Evolutionary conservation across 2,888 invertebrate species (phyloP).

Genomic region (Abscondita cerata): DNA sequence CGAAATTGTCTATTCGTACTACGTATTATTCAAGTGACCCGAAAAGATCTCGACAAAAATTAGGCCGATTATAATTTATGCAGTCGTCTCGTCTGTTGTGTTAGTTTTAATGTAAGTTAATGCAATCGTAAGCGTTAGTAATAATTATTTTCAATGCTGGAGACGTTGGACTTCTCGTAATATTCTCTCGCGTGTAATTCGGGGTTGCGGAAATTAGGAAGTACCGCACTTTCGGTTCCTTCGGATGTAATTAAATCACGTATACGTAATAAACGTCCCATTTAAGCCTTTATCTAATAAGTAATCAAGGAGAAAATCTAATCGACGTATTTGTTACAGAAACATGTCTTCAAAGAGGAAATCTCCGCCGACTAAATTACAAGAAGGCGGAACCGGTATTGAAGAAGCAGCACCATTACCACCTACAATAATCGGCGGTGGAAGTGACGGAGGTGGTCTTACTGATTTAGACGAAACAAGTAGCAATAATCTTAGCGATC

Average conservation of each 20-base stretch:
- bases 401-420: conserved; percentile 58
- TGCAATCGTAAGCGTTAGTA: conserved; percentile 1
- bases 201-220: conserved; percentile 52
- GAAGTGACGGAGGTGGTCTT: conserved; percentile 66
- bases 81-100: conserved; percentile 20
- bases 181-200: conserved; percentile 44
- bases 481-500: conserved; percentile 66
- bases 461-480: conserved; percentile 64
- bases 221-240: conserved; percentile 43
- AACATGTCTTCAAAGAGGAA: conserved; percentile 98
- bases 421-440: conserved; percentile 55
- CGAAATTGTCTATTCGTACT: conserved; percentile 22
- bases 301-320: conserved; percentile 20
- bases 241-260: conserved; percentile 41
- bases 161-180: conserved; percentile 31
- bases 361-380: conserved; percentile 92
- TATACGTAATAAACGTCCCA: conserved; percentile 24
- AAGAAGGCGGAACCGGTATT: conserved; percentile 70
- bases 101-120: conserved; percentile 14
- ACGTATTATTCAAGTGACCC: conserved; percentile 26
- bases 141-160: conserved; percentile 20
- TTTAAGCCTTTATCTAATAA: conserved; percentile 22
- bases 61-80: conserved; percentile 27
- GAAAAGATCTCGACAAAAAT: conserved; percentile 21
- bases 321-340: conserved; percentile 66